A percentile compares a stretch with the other conserved stretches of the same genome.
Evolutionary conservation across 1,140 invertebrate genomes (phyloP).

Genomic region (Magallana angulata): DNA sequence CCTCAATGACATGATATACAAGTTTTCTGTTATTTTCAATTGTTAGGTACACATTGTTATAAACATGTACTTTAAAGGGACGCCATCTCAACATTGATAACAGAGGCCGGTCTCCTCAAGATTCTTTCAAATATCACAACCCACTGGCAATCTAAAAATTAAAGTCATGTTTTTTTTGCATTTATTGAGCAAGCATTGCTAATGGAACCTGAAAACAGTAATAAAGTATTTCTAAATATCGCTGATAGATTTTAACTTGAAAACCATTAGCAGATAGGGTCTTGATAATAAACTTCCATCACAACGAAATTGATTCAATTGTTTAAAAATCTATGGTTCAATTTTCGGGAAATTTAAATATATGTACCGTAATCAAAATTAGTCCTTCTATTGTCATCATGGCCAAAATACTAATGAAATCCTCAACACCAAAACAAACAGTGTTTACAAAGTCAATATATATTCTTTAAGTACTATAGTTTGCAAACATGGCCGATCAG

Average conservation of each 20-base stretch:
- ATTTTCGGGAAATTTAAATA: neutral
- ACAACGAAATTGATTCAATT: no score
- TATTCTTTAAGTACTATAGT: neutral
- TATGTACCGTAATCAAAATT: no score
- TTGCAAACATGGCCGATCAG: neutral
- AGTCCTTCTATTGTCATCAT: neutral
- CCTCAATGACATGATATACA: constrained; percentile 14
- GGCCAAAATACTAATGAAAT: neutral
- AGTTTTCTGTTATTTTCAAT: constrained; percentile 34
- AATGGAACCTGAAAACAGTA: no score
- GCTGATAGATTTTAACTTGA: no score
- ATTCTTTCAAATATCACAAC: no score
- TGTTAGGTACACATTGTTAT: constrained; percentile 1
- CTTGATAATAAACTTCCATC: no score
- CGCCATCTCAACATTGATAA: neutral
- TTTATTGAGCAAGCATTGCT: no score
- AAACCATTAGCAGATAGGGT: no score
- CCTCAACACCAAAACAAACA: neutral
- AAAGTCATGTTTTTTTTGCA: no score
- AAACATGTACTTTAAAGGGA: neutral
- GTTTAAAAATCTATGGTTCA: neutral
- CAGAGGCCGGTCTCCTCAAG: no score
- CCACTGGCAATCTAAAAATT: no score
- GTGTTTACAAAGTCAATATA: constrained; percentile 1
- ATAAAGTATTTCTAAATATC: no score